Percentiles rank a stretch among this genome's conserved stretches.
Conservation (phyloP, 2,113 vertebrate genomes). For the Archocentrus centrarchus region DNA sequence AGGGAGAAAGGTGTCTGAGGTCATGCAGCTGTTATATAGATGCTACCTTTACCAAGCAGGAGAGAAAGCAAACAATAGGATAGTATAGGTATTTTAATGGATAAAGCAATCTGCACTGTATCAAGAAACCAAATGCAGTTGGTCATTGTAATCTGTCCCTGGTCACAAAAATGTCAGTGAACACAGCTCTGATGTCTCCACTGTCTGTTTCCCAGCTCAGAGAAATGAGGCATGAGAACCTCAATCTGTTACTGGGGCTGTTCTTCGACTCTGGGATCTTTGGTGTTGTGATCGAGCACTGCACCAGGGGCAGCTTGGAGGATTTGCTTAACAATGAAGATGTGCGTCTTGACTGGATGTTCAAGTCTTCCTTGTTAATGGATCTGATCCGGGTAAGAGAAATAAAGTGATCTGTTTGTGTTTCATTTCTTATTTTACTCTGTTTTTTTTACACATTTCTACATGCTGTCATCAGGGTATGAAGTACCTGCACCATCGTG, state of each 20-base stretch:
- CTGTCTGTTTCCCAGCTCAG: constrained; percentile 80
- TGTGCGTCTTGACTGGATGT: constrained; percentile 98
- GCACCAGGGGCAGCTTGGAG: constrained; percentile 89
- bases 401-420: not conserved
- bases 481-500: constrained; percentile 89
- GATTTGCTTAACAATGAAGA: constrained; percentile 89
- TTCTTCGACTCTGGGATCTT: constrained; percentile 87
- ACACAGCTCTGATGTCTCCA: not conserved
- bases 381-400: constrained; percentile 90
- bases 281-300: constrained; percentile 91
- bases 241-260: constrained; percentile 90
- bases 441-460: not conserved
- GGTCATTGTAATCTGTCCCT: not conserved
- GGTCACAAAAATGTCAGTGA: not conserved
- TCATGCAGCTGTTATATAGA: no score
- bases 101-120: not conserved
- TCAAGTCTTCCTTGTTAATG: constrained; percentile 92
- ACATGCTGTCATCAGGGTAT: constrained; percentile 82
- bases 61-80: no score
- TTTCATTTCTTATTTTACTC: not conserved
- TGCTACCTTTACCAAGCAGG: no score
- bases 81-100: not conserved
- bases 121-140: not conserved
- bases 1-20: no score
- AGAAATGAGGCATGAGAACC: constrained; percentile 93